Base-by-base conservation (phyloP, 35 echinoderm and acorn worm species). In the Diadema setosum region DNA sequence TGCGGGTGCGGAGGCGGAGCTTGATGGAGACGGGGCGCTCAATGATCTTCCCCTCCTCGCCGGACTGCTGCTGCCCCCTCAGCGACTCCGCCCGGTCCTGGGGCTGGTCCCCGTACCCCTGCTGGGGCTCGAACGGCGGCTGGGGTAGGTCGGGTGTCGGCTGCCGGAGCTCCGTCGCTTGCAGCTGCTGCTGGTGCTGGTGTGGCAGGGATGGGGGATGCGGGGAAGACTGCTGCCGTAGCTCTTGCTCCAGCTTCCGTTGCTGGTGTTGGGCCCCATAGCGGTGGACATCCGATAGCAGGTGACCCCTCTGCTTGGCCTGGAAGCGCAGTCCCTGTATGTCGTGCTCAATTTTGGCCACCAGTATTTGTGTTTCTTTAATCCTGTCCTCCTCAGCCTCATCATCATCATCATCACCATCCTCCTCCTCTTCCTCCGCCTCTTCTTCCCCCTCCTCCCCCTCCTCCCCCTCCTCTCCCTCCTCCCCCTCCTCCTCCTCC, bases 301-400 rank as follows among this genome's bases (percentile, higher is more conserved):
- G 73, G 21, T 78, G 73, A 2, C 73, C 73, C 14, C 73, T 33
- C 37, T 78, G 73, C 37, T 78, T 78, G 6, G 73, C 73, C 73
- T 78, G 73, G 73, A 78, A 78, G 0, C 73, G 73, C 73, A 78
- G 40, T 12, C 73, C 73, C 21, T 78, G 73, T 21, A 78, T 78
- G 17, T 78, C 73, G n/a, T 78, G 73, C 73, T 78, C 73, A 16
- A 78, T 78, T 41, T 78, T 78, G 12, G 73, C 73, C 39, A 78
- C 73, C 39, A 78, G 73, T 12, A 41, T 78, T 44, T 78, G 73
- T 11, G 73, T 78, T 36, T 78, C 73, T 20, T 78, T 78, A 9
- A 78, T 39, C 37, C 73, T 78, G 37, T 78, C 73, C 14, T 78
- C 73, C n/a, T 78, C 73, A 25, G 39, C 73, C 14, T 78, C 40